These are phyloP conservation scores for Crossocerus cetratus DNA, from an alignment of 2,888 invertebrate genomes.

Conservation along the genomic window DNA sequence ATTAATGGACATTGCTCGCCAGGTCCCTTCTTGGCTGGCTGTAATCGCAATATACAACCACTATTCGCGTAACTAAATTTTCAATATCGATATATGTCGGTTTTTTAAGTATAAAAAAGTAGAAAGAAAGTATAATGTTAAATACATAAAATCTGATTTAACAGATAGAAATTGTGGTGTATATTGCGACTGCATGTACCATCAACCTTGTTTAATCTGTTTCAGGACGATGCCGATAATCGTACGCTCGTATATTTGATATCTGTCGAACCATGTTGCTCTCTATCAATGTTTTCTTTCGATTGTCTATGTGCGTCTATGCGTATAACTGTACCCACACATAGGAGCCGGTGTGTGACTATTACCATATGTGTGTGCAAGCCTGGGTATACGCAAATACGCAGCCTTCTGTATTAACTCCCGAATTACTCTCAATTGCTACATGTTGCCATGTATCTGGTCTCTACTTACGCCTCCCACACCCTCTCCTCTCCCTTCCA, in stretches of 20 bases:
- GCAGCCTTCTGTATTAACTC: conserved; percentile 62
- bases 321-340: conserved; percentile 24
- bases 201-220: conserved; percentile 72
- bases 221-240: conserved; percentile 74
- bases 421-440: conserved; percentile 70
- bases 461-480: conserved; percentile 58
- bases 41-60: conserved; percentile 23
- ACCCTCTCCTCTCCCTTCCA: too few relatives aligned
- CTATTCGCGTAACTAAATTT: not conserved
- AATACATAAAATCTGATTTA: not conserved
- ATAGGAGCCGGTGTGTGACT: conserved; percentile 29
- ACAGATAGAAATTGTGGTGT: not conserved
- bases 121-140: not conserved
- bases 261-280: conserved; percentile 47
- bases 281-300: conserved; percentile 45
- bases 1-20: conserved; percentile 35
- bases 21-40: conserved; percentile 31
- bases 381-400: conserved; percentile 52
- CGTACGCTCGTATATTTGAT: conserved; percentile 53
- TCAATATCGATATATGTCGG: not conserved
- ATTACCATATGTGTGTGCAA: conserved; percentile 51
- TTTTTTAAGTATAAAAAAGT: too few relatives aligned
- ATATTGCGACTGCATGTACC: conserved; percentile 52
- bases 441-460: conserved; percentile 65
- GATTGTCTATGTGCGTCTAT: conserved; percentile 31